Evolutionary conservation across 2,888 invertebrate genomes (phyloP), one percentile per base, ranked within the genome.

Genomic region (Amphimallon solstitiale): DNA sequence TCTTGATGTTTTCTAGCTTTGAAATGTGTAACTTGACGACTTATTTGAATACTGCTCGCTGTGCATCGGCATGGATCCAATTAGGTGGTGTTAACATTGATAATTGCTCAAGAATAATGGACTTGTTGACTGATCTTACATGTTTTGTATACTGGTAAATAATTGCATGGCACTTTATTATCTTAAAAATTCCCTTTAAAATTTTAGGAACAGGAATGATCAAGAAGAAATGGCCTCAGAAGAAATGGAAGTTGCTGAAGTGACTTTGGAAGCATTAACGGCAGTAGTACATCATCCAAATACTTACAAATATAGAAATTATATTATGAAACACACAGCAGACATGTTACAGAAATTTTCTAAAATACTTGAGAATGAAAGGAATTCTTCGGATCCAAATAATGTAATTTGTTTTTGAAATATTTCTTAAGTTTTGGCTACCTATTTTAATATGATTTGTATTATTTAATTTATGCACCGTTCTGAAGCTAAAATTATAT

Each of bases 61-160:
- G 88, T 76, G 84, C 85, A 9, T 83, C 83, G 37, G 83, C 86
- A 51, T 92, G 91, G 91, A 85, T 90, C 29, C 87, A 88, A 70
- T 81, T 88, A 74, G 87, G 84, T n/a, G 80, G 80, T 34, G 72
- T 82, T 51, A 79, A 78, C 61, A 80, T 82, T 14, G 80, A 80
- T 29, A 78, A 80, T 56, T 82, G 82, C 70, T 75, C 76, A 15
- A 72, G 74, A 29, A 74, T 82, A 35, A 77, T 79, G 66, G 77
- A 79, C 70, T 73, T 81, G 52, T 70, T 83, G 45, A 79, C 81
- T 38, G 82, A 82, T 73, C 76, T 83, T 37, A 80, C 79, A 19
- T 82, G 82, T 73, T 81, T 79, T 72, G 77, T 80, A 12, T 83
- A 82, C 72, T 83, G 83, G 83, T 81, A 78, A 78, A 5, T 59